Conservation (phyloP, 2,797 vertebrate species). For the Martes flavigula region DNA sequence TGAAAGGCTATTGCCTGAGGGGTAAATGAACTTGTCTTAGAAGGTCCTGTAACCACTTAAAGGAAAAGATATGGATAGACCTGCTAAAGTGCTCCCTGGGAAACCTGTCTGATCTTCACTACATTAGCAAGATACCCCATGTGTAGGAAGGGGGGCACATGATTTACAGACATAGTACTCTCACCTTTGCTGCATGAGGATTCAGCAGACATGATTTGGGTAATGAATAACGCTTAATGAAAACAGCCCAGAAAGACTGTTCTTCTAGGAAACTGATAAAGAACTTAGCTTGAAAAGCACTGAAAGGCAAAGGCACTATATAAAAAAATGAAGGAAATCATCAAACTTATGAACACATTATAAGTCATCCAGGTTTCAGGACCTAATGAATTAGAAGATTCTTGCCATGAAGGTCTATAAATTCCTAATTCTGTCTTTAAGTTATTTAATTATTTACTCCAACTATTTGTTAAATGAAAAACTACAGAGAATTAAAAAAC, state of each 20-base stretch:
- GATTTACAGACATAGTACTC: not conserved
- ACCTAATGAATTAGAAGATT: not conserved
- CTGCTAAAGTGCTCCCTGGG: not conserved
- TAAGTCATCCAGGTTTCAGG: not conserved
- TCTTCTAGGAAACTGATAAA: not conserved
- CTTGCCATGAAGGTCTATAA: not conserved
- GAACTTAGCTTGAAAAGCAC: not conserved
- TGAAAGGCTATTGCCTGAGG: not conserved
- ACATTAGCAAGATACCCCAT: too few relatives aligned
- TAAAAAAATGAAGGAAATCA: not conserved
- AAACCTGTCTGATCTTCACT: not conserved
- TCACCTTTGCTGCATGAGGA: not conserved
- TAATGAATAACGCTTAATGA: not conserved
- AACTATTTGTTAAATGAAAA: not conserved
- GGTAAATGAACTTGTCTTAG: not conserved
- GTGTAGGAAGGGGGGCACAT: rapidly evolving
- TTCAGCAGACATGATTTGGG: not conserved
- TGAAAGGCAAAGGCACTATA: not conserved
- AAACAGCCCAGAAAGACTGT: not conserved
- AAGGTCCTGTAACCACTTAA: not conserved
- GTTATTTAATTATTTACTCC: not conserved
- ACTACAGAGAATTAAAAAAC: not conserved
- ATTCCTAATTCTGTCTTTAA: not conserved
- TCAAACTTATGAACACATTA: not conserved
- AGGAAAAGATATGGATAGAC: not conserved